Conservation (phyloP, 2,888 invertebrate species). For the Sesia apiformis region DNA sequence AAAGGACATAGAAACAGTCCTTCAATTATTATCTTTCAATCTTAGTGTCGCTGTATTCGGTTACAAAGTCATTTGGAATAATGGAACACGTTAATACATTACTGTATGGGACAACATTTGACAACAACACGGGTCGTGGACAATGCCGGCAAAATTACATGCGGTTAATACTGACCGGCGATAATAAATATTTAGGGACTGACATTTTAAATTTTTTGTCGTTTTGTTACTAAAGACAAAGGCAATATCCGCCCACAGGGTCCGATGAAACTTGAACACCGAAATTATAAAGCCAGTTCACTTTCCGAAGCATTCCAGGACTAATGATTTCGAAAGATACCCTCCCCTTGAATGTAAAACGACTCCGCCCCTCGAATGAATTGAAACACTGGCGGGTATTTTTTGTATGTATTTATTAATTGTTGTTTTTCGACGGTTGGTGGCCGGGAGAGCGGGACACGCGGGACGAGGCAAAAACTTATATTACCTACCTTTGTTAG, state of each 20-base stretch:
- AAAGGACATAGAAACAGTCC: too few relatives aligned
- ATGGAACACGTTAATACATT: slow-evolving; percentile 31
- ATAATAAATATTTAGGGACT: slow-evolving; percentile 63
- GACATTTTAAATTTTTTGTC: slow-evolving; percentile 52
- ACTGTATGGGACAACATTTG: slow-evolving; percentile 19
- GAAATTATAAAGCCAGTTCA: slow-evolving; percentile 59
- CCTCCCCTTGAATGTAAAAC: slow-evolving; percentile 74
- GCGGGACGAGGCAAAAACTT: slow-evolving; percentile 21
- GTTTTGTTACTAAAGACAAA: slow-evolving; percentile 62
- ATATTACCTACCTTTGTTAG: slow-evolving; percentile 9
- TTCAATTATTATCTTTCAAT: too few relatives aligned
- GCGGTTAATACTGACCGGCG: slow-evolving; percentile 42
- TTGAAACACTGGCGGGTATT: slow-evolving; percentile 61
- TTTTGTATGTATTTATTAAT: slow-evolving; percentile 64
- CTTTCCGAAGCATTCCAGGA: slow-evolving; percentile 61
- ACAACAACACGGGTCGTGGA: slow-evolving; percentile 46
- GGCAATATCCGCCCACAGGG: slow-evolving; percentile 61
- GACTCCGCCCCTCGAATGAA: slow-evolving; percentile 68
- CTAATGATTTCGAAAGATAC: slow-evolving; percentile 70
- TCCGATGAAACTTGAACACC: slow-evolving; percentile 34
- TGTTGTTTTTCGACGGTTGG: slow-evolving; percentile 61
- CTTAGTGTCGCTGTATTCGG: too few relatives aligned
- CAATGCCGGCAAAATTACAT: slow-evolving; percentile 54
- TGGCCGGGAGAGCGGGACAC: slow-evolving; percentile 34
- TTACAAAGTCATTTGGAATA: too few relatives aligned